Conservation (phyloP, 2,113 vertebrate species). For the Actenoides lindsayi region DNA sequence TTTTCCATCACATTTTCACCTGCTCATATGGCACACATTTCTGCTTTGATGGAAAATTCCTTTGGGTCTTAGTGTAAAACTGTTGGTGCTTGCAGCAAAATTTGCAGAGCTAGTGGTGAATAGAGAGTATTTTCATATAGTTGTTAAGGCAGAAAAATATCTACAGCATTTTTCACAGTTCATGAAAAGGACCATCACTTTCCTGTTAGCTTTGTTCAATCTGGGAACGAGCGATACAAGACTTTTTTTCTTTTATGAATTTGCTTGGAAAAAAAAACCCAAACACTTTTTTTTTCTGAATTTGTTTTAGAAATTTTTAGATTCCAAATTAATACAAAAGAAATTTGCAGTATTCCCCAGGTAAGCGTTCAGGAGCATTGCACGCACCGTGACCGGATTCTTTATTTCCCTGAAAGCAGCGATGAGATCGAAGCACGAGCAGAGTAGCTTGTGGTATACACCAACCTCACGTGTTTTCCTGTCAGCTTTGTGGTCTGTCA, state of each 20-base stretch:
- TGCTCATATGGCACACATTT: constrained; percentile 29
- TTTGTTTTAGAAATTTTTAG: not conserved
- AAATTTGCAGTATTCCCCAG: not conserved
- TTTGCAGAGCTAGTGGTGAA: constrained; percentile 19
- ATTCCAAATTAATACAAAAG: not conserved
- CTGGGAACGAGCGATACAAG: not conserved
- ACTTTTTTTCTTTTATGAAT: not conserved
- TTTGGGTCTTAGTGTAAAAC: constrained; percentile 55
- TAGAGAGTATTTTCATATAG: constrained; percentile 11
- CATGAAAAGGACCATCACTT: constrained; percentile 23
- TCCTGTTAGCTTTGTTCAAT: constrained; percentile 22
- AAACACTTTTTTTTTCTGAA: not conserved
- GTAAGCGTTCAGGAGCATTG: not conserved
- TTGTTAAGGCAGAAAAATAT: constrained; percentile 34
- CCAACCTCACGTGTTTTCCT: constrained; percentile 31
- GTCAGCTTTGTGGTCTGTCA: constrained; percentile 55
- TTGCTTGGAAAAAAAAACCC: not conserved
- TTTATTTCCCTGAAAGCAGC: constrained; percentile 35
- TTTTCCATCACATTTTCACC: constrained; percentile 62
- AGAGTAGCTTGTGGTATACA: constrained; percentile 8
- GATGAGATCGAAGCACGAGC: not conserved
- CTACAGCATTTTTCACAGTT: constrained; percentile 31
- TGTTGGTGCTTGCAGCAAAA: constrained; percentile 50
- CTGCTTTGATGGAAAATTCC: constrained; percentile 53
- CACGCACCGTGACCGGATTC: not conserved